phyloP scores from a whole-genome alignment of 2,113 vertebrate species.

The Muscicapa adusta region DNA sequence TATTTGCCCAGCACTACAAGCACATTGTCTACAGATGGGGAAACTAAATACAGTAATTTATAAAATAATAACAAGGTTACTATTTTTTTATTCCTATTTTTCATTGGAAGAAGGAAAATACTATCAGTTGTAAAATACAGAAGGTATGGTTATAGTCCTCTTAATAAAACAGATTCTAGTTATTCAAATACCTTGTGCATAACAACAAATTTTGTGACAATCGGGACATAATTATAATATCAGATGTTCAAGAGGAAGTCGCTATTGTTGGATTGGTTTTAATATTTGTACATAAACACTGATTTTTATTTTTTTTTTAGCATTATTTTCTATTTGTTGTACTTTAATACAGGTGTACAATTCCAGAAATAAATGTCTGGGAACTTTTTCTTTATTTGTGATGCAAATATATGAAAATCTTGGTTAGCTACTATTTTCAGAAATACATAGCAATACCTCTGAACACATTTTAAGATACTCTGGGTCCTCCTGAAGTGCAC shows the following conservation, averaged over 20 bases:
- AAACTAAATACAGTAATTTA: conserved; percentile 68
- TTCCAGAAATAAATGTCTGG: conserved; percentile 99
- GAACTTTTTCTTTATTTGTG: conserved; percentile 78
- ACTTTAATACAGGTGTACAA: conserved; percentile 99
- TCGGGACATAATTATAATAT: conserved; percentile 86
- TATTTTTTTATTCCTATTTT: conserved; percentile 69
- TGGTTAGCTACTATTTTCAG: not conserved
- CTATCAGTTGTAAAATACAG: conserved; percentile 63
- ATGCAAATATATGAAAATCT: not conserved
- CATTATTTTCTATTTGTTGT: conserved; percentile 99
- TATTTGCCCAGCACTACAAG: conserved; percentile 72
- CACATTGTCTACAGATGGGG: conserved; percentile 68
- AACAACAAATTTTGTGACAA: conserved; percentile 85
- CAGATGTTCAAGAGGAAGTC: conserved; percentile 85
- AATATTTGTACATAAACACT: conserved; percentile 99
- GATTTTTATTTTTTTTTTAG: conserved; percentile 78
- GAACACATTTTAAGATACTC: not conserved
- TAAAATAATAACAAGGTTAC: conserved; percentile 66
- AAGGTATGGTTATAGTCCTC: conserved; percentile 60
- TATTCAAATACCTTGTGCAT: conserved; percentile 65
- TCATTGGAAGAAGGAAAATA: conserved; percentile 66
- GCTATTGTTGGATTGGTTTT: conserved; percentile 89
- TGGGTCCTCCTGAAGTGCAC: not conserved
- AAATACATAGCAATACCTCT: not conserved
- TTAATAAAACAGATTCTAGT: conserved; percentile 59